phyloP scores from a whole-genome alignment of 1,140 invertebrate genomes.

The Diabrotica undecimpunctata region DNA sequence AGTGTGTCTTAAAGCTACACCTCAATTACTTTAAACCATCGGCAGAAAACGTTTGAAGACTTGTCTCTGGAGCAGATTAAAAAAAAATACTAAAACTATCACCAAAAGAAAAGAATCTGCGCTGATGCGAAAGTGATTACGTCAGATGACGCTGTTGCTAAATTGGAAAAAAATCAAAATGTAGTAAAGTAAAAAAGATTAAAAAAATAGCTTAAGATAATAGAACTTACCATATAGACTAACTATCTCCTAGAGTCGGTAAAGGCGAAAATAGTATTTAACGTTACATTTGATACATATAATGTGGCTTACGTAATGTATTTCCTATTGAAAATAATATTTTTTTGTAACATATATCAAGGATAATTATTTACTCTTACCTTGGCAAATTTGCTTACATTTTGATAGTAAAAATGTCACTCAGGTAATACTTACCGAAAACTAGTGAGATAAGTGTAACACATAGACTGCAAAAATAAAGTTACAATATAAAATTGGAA shows the following conservation, averaged over 20 bases:
- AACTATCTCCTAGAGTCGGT: too few relatives aligned
- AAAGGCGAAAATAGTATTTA: not conserved
- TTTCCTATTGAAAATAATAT: too few relatives aligned
- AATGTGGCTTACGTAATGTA: too few relatives aligned
- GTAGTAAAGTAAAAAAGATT: conserved; percentile 3
- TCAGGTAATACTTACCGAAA: not conserved
- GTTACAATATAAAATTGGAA: not conserved
- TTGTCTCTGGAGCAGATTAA: conserved; percentile 16
- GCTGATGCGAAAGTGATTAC: conserved; percentile 17
- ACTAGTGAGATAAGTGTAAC: not conserved
- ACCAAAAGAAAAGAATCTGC: conserved; percentile 12
- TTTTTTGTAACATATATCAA: too few relatives aligned
- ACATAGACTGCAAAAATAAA: not conserved
- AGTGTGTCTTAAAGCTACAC: not conserved
- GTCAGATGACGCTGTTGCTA: conserved; percentile 11
- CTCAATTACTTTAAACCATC: not conserved
- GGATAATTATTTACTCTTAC: too few relatives aligned
- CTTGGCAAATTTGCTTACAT: not conserved
- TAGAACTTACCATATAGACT: not conserved
- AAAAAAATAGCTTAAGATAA: too few relatives aligned
- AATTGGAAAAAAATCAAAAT: conserved; percentile 10
- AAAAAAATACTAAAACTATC: conserved; percentile 8
- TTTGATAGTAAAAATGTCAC: not conserved
- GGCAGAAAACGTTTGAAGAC: conserved; percentile 7
- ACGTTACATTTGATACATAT: not conserved